Conservation (phyloP, 2,797 vertebrate species). For the Protosalanx chinensis region DNA sequence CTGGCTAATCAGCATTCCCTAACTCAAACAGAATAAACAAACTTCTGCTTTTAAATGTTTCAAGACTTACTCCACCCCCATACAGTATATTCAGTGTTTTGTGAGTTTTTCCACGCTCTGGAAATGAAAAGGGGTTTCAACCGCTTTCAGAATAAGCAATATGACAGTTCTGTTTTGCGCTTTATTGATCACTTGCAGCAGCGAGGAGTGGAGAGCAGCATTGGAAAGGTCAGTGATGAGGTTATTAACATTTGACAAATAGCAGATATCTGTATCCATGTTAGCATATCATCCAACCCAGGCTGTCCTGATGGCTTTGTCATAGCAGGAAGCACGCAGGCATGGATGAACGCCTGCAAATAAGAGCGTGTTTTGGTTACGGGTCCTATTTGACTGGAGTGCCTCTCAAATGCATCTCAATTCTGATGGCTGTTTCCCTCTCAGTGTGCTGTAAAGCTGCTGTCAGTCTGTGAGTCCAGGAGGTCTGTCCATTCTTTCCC, state of each 20-base stretch:
- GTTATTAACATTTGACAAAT: slow-evolving; percentile 58
- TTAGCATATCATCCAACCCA: slow-evolving; percentile 25
- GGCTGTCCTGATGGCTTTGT: background rate
- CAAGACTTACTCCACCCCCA: background rate
- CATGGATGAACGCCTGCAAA: background rate
- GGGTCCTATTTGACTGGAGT: background rate
- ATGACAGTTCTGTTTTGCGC: slow-evolving; percentile 55
- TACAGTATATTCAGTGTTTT: no score
- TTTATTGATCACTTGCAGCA: slow-evolving; percentile 55
- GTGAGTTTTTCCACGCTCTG: slow-evolving; percentile 29
- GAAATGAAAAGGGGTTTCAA: slow-evolving; percentile 20
- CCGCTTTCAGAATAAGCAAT: slow-evolving; percentile 20
- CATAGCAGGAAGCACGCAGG: background rate
- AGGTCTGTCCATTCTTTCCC: no score
- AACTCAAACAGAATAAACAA: slow-evolving; percentile 22
- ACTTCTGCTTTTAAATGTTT: no score
- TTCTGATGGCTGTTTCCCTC: background rate
- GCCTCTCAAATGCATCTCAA: background rate
- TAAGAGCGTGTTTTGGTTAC: background rate
- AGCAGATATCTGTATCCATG: slow-evolving; percentile 40
- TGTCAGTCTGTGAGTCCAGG: no score
- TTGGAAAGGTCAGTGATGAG: slow-evolving; percentile 54
- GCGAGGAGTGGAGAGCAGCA: slow-evolving; percentile 40
- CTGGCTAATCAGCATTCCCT: slow-evolving; percentile 31
- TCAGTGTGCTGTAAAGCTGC: background rate